Evolutionary conservation across 2,888 invertebrate genomes (phyloP), one percentile per base, ranked within the genome.

Genomic region (Cataglyphis altisquamis): DNA sequence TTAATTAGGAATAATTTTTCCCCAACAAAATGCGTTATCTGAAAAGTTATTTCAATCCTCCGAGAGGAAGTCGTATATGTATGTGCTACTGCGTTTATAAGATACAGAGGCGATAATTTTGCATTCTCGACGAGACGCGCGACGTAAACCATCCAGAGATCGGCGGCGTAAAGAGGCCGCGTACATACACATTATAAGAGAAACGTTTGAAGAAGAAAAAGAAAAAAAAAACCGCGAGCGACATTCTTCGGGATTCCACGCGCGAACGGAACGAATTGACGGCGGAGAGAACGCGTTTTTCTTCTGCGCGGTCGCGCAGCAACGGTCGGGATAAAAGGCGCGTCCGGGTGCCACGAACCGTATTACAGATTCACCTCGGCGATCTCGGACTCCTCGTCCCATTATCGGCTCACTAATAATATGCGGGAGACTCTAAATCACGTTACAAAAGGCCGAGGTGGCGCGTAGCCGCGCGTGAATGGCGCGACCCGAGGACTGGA

Each of bases 321-420:
- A 36, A n/a, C 21, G 52, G 8, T 8, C 21, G n/a, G 70, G 72
- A 87, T 90, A 90, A 91, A 91, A 90, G 87, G 83, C 81, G 75
- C 81, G 75, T 67, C 41, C 67, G 70, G 72, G 52, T 80, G 81
- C 82, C 68, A 73, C 29, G 85, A 77, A 83, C 86, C 91, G 93
- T 92, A 93, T 94, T 94, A 93, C 94, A 92, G 93, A 94, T 94
- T 94, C 94, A 94, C 91, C 87, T 90, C 78, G 90, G 89, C 92
- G 94, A 94, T 91, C 92, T 91, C 88, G 86, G 89, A 87, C 88
- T 89, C 52, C 52, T 86, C 87, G 90, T 83, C 82, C 89, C 87
- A 92, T 92, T 92, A 91, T 92, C 89, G 87, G 83, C 86, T 68
- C 84, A 86, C 89, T 92, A 92, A 91, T 90, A 90, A 90, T 90